Percentiles rank a stretch among this genome's conserved stretches.
phyloP scores from a whole-genome alignment of 2,113 vertebrate genomes.

The Lampris incognitus region DNA sequence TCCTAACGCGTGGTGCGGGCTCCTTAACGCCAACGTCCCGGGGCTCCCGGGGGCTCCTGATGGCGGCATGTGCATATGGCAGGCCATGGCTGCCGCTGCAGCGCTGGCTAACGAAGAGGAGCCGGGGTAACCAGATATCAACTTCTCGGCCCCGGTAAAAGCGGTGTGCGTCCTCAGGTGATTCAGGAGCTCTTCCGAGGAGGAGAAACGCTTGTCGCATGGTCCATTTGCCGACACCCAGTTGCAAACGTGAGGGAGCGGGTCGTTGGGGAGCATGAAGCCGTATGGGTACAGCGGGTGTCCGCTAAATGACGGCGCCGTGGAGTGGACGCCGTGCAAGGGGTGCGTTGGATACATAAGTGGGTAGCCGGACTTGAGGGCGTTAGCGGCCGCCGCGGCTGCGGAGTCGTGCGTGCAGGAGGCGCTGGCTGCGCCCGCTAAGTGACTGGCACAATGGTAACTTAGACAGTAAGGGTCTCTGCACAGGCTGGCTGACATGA shows the following conservation, averaged over 20 bases:
- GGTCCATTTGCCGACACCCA: conserved; percentile 99
- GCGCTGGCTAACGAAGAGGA: conserved; percentile 95
- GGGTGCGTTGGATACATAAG: conserved; percentile 96
- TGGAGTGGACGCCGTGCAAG: conserved; percentile 91
- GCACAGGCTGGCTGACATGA: conserved; percentile 97
- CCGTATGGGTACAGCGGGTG: conserved; percentile 97
- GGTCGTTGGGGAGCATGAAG: conserved; percentile 99
- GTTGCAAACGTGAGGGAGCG: conserved; percentile 97
- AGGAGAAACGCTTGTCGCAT: conserved; percentile 98
- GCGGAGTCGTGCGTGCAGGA: conserved; percentile 91
- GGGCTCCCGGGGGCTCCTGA: conserved; percentile 92
- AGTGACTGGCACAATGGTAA: conserved; percentile 98
- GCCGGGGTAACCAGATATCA: conserved; percentile 94
- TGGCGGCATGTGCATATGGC: conserved; percentile 98
- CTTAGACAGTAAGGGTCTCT: conserved; percentile 99
- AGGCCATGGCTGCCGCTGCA: conserved; percentile 96
- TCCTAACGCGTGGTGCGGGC: conserved; percentile 97
- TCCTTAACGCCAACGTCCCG: conserved; percentile 91
- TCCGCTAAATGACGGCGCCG: conserved; percentile 92
- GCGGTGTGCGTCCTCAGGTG: conserved; percentile 99
- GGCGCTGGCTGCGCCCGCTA: conserved; percentile 90
- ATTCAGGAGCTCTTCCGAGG: conserved; percentile 96
- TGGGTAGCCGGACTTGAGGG: conserved; percentile 95
- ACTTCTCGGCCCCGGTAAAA: conserved; percentile 96
- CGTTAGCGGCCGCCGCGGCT: conserved; percentile 79